These are phyloP conservation scores for Ceyx erithaca DNA, from an alignment of 2,797 vertebrate genomes.

Conservation along the genomic window DNA sequence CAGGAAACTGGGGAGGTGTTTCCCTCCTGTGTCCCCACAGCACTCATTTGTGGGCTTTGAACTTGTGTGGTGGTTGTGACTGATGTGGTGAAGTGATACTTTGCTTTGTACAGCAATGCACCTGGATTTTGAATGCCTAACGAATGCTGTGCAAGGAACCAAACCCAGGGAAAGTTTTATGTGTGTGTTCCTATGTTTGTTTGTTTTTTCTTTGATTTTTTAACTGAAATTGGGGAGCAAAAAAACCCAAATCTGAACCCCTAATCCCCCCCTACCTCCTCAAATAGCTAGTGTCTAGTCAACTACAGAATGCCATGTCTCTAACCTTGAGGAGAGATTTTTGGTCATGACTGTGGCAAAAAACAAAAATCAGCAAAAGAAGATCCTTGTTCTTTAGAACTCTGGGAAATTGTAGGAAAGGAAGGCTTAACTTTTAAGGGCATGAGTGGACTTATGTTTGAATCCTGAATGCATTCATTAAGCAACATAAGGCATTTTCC, in stretches of 20 bases:
- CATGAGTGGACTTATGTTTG: not conserved
- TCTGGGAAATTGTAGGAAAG: not conserved
- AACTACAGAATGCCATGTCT: not conserved
- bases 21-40: not conserved
- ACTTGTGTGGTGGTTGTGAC: not conserved
- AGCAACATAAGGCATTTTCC: not conserved
- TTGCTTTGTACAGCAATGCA: not conserved
- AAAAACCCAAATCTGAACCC: not conserved
- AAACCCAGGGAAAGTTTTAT: not conserved
- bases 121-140: not conserved
- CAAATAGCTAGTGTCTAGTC: not conserved
- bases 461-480: not conserved
- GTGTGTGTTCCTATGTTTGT: not conserved
- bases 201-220: not conserved
- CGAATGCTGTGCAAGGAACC: not conserved
- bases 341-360: not conserved
- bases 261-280: rapidly evolving
- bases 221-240: not conserved
- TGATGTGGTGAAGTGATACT: not conserved
- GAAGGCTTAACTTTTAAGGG: not conserved
- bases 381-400: not conserved
- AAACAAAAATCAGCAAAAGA: not conserved
- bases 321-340: not conserved
- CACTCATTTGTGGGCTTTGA: not conserved
- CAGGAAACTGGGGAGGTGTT: not conserved